Percentiles rank a stretch among this genome's conserved stretches.
These are phyloP conservation scores for Ciconia boyciana DNA, from an alignment of 2,113 vertebrate genomes.

Conservation along the genomic window DNA sequence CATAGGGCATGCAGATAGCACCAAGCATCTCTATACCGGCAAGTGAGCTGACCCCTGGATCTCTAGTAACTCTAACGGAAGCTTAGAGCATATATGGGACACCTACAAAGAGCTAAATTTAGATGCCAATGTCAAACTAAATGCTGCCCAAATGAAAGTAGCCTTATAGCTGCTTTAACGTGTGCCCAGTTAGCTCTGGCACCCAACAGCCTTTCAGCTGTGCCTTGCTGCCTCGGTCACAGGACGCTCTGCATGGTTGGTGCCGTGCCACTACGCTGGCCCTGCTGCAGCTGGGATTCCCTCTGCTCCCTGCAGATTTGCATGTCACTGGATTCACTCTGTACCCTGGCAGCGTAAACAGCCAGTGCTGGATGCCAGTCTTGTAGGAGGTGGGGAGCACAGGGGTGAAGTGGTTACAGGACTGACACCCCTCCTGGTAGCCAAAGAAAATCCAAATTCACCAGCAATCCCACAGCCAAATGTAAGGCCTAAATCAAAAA, in stretches of 20 bases:
- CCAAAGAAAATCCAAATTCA: neutral
- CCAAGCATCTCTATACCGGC: rapidly evolving
- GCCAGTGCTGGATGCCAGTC: neutral
- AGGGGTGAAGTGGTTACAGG: neutral
- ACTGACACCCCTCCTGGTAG: neutral
- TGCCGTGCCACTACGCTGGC: neutral
- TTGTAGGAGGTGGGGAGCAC: neutral
- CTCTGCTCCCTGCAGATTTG: neutral
- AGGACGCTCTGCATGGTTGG: neutral
- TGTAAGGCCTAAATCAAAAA: neutral
- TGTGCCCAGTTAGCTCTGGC: neutral
- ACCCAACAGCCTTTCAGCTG: neutral
- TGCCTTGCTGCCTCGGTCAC: neutral
- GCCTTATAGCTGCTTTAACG: neutral
- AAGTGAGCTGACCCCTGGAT: neutral
- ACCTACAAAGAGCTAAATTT: neutral
- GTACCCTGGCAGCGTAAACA: neutral
- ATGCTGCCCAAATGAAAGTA: neutral
- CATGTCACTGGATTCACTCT: neutral
- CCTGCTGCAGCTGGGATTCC: neutral
- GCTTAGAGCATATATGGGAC: neutral
- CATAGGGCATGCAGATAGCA: neutral
- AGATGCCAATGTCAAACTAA: neutral
- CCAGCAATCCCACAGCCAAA: neutral
- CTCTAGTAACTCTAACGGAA: neutral